Evolutionary conservation across 2,888 invertebrate genomes (phyloP).

Genomic region (Phyllotreta cruciferae): DNA sequence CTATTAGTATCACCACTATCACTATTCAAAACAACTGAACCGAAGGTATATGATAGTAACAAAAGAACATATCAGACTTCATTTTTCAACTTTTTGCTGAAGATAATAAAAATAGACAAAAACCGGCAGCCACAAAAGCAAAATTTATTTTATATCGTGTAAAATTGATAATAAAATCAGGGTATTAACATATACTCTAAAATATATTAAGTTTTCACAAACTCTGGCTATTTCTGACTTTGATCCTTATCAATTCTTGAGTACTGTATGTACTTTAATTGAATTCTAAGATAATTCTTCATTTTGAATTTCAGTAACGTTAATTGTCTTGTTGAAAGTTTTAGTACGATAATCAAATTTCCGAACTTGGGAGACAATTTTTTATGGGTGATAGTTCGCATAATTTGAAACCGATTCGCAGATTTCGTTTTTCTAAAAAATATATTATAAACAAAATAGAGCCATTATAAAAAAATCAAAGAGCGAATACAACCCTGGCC

Average conservation of each 20-base stretch:
- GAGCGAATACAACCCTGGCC: too few relatives aligned
- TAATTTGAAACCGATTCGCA: too few relatives aligned
- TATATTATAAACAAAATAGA: too few relatives aligned
- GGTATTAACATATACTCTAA: background rate
- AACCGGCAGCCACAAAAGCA: background rate
- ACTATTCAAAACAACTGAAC: background rate
- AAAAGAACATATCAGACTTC: background rate
- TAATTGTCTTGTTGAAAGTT: too few relatives aligned
- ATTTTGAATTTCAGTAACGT: too few relatives aligned
- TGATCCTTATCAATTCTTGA: background rate
- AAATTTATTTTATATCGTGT: background rate
- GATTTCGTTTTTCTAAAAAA: too few relatives aligned
- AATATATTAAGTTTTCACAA: background rate
- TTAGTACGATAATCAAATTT: too few relatives aligned
- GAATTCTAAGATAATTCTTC: too few relatives aligned
- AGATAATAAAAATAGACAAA: slow-evolving; percentile 1
- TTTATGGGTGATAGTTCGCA: too few relatives aligned
- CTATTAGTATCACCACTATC: background rate
- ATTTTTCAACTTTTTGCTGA: slow-evolving; percentile 1
- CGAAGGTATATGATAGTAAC: background rate
- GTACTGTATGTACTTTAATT: background rate
- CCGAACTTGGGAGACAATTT: too few relatives aligned
- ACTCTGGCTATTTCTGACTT: background rate
- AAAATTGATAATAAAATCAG: background rate
- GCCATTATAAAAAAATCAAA: too few relatives aligned